Evolutionary conservation across 1,140 invertebrate genomes (phyloP).

Genomic region (Trachymyrmex septentrionalis): DNA sequence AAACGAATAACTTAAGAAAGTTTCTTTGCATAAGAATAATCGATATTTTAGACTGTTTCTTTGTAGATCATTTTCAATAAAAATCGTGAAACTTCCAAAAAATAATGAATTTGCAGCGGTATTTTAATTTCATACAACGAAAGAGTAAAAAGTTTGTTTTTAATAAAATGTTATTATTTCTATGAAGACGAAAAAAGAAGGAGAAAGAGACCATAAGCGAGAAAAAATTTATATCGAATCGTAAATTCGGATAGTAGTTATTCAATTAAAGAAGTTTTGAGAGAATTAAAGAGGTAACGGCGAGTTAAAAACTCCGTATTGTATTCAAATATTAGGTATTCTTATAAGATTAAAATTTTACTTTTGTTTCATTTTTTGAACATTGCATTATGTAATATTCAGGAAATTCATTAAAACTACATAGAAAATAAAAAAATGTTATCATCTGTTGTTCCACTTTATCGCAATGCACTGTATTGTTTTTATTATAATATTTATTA

Average conservation of each 20-base stretch:
- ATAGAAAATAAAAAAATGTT: background rate
- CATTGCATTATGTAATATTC: background rate
- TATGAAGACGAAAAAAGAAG: background rate
- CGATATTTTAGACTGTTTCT: slow-evolving; percentile 29
- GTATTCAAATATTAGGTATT: slow-evolving; percentile 33
- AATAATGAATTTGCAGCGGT: slow-evolving; percentile 25
- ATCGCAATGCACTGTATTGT: too few relatives aligned
- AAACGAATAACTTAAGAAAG: slow-evolving; percentile 23
- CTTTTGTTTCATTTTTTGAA: slow-evolving; percentile 6
- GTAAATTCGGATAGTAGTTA: slow-evolving; percentile 31
- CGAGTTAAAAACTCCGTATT: slow-evolving; percentile 28
- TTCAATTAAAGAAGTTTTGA: slow-evolving; percentile 57
- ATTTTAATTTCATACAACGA: slow-evolving; percentile 53
- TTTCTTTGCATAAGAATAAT: background rate
- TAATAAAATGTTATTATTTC: slow-evolving; percentile 48
- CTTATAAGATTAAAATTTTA: slow-evolving; percentile 29
- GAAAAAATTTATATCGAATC: slow-evolving; percentile 41
- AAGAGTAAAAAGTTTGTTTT: slow-evolving; percentile 43
- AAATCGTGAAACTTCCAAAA: slow-evolving; percentile 28
- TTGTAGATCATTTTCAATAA: slow-evolving; percentile 40
- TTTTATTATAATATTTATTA: too few relatives aligned
- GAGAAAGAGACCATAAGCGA: background rate
- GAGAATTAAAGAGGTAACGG: slow-evolving; percentile 18
- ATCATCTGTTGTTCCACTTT: background rate
- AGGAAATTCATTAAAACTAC: background rate